Evolutionary conservation across 2,888 invertebrate species (phyloP).

Genomic region (Furcula furcula): DNA sequence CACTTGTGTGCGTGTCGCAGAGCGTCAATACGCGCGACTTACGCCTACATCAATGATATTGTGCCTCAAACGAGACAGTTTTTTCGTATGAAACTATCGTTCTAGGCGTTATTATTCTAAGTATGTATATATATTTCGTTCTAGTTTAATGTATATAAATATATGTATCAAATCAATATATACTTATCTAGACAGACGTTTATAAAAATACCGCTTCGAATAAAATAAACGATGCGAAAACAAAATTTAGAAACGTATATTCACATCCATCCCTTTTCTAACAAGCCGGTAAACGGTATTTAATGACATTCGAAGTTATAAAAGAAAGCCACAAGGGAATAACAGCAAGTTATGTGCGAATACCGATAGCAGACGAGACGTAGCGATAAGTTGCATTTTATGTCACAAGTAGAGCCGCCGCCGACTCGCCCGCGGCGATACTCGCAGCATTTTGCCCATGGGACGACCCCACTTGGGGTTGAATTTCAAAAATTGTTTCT

Average conservation of each 20-base stretch:
- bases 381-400: constrained; percentile 18
- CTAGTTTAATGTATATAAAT: not conserved
- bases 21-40: too few species aligned
- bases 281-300: not conserved
- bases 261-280: too few species aligned
- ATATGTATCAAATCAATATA: not conserved
- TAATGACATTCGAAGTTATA: not conserved
- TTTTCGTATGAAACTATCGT: too few species aligned
- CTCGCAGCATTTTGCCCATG: constrained; percentile 18
- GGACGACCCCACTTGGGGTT: constrained; percentile 14
- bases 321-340: constrained; percentile 1
- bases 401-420: constrained; percentile 9
- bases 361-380: constrained; percentile 9
- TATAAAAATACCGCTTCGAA: too few species aligned
- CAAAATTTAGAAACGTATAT: too few species aligned
- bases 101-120: too few species aligned
- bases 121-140: not conserved
- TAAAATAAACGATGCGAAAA: too few species aligned
- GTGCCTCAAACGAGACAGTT: too few species aligned
- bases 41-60: too few species aligned
- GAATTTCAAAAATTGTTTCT: constrained; percentile 28
- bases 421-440: constrained; percentile 18
- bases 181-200: not conserved
- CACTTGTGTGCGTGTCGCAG: too few species aligned
- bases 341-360: constrained; percentile 11